These are phyloP conservation scores for Darevskia mixta DNA, from an alignment of 2,797 vertebrate species.

Conservation along the genomic window DNA sequence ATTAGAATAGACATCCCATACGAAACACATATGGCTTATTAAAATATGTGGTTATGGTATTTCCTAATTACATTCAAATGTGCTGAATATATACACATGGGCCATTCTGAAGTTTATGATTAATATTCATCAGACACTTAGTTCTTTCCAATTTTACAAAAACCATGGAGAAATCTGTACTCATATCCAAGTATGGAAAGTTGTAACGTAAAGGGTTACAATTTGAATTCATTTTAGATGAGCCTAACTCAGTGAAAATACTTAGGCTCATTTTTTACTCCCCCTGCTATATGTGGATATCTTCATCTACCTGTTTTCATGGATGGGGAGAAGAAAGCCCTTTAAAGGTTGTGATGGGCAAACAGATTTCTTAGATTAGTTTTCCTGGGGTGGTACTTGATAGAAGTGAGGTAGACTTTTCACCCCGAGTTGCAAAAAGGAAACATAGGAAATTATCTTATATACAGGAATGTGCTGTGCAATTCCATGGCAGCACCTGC, in stretches of 20 bases:
- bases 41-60: background rate
- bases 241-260: background rate
- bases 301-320: background rate
- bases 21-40: background rate
- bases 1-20: background rate
- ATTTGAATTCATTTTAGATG: background rate
- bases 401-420: background rate
- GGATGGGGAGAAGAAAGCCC: background rate
- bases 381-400: background rate
- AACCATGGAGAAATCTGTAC: background rate
- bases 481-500: too few species aligned
- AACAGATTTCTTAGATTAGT: background rate
- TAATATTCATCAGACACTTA: background rate
- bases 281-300: background rate
- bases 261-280: background rate
- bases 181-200: background rate
- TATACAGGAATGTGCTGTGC: background rate
- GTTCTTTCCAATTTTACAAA: background rate
- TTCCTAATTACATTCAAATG: constrained; percentile 5
- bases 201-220: background rate
- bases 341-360: background rate
- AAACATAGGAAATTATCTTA: background rate
- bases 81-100: background rate
- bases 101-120: background rate
- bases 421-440: background rate